Base-by-base conservation (phyloP, 2,888 invertebrate species). In the Noctua janthe region DNA sequence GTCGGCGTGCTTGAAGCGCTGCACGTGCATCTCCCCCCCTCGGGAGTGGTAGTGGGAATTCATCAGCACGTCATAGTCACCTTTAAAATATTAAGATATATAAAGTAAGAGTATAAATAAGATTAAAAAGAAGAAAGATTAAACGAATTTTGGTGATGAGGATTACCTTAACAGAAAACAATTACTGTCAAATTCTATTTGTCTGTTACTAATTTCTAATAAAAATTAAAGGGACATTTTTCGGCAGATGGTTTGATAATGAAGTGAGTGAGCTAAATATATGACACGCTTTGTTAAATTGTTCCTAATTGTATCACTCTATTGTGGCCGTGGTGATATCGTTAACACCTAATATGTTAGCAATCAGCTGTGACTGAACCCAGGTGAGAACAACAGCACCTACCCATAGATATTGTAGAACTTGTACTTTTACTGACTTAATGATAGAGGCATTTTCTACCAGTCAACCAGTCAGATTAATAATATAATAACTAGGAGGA, bases 31-130 rank as follows among this genome's bases (percentile, higher is more conserved):
- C 86, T 97, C 96, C 59, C 97, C 97, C 1, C 96, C 96, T 43
- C 96, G 95, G 8, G 97, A 93, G 90, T 97, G 97, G 91, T 95
- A 95, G 84, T 94, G 93, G 13, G 96, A 95, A 91, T 97, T 97
- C 93, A 96, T 95, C 3, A 96, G 90, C 23, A 96, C 92, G 79
- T 97, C 97, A 90, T 97, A 96, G 89, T 97, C 97, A 92, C 96
- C 97, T 97, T 88, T 29, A 93, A 94, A 88, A 71, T 81, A 77
- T 39, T 39, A 39, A 39, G 39, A 39, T 76, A 74, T 83, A 8
- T 23, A 35, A n/a, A 10, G 8, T 69, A 17, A 77, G 8, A 39
- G 39, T 39, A 5, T 39, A 39, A 29, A 43, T 23, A 43, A 43
- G 39, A 39, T 39, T 49, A 35, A 64, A 35, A 64, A 7, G 7